These are phyloP conservation scores for Anoplius nigerrimus DNA, from an alignment of 2,888 invertebrate species.

Conservation along the genomic window DNA sequence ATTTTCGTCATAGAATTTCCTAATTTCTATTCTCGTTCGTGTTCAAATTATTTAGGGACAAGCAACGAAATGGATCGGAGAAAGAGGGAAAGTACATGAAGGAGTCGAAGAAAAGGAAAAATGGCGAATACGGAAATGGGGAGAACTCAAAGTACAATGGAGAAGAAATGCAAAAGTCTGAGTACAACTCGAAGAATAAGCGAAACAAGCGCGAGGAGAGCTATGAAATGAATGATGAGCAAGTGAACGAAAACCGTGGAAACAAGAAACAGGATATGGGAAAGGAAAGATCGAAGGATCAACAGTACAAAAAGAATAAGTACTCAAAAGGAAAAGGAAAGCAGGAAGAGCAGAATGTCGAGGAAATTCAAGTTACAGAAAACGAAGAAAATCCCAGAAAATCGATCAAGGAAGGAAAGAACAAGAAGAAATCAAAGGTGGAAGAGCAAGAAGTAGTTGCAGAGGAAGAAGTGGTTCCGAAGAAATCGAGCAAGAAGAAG, in stretches of 20 bases:
- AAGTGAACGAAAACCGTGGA: slow-evolving; percentile 16
- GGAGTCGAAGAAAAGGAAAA: slow-evolving; percentile 31
- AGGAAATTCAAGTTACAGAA: slow-evolving; percentile 22
- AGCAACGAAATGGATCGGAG: slow-evolving; percentile 10
- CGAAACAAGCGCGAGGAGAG: slow-evolving; percentile 27
- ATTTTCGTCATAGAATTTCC: no score
- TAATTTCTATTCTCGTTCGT: no score
- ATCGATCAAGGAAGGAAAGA: background rate
- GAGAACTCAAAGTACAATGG: slow-evolving; percentile 5
- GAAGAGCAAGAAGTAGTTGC: background rate
- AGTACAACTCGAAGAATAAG: slow-evolving; percentile 41
- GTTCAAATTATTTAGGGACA: no score
- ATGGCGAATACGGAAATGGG: background rate
- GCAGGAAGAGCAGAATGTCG: slow-evolving; percentile 14
- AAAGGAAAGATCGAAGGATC: background rate
- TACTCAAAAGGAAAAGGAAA: background rate
- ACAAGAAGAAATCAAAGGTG: slow-evolving; percentile 6
- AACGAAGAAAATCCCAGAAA: background rate
- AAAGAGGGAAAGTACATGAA: slow-evolving; percentile 20
- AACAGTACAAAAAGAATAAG: background rate
- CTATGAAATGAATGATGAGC: background rate
- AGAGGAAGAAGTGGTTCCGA: background rate
- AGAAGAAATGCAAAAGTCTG: slow-evolving; percentile 5
- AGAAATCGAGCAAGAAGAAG: slow-evolving; percentile 8
- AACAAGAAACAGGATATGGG: background rate